These are phyloP conservation scores for Saccostrea echinata DNA, from an alignment of 1,140 invertebrate genomes.

Conservation along the genomic window DNA sequence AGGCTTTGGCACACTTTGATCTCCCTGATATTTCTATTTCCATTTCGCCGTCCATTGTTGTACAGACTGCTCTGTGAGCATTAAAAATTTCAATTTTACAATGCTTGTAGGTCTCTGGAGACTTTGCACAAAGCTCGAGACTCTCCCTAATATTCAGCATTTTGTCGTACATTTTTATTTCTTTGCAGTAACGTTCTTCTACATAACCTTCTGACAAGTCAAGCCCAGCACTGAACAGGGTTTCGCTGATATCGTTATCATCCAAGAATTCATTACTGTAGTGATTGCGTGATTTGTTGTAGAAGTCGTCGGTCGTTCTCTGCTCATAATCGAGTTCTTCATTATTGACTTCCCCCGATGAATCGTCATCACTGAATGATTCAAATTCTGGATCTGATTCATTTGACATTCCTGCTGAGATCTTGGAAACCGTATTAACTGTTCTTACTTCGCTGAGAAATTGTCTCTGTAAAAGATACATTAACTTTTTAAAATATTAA, in stretches of 20 bases:
- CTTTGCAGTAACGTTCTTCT: background rate
- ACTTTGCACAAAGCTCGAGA: background rate
- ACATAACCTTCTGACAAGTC: background rate
- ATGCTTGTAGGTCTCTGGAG: slow-evolving; percentile 60
- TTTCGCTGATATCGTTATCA: background rate
- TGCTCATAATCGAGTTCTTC: background rate
- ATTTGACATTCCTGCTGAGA: background rate
- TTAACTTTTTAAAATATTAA: no score
- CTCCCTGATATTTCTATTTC: slow-evolving; percentile 70
- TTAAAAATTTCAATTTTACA: slow-evolving; percentile 64
- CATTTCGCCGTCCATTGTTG: slow-evolving; percentile 46
- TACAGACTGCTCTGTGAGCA: slow-evolving; percentile 62
- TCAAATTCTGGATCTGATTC: background rate
- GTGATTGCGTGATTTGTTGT: background rate
- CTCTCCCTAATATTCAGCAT: background rate
- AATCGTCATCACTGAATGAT: background rate
- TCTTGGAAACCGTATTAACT: background rate
- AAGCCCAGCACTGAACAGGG: background rate
- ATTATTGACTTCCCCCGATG: background rate
- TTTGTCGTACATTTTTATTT: background rate
- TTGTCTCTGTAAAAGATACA: no score
- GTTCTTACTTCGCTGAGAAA: no score
- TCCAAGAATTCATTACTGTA: background rate
- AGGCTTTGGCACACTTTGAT: slow-evolving; percentile 70
- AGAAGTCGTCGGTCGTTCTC: background rate